These are phyloP conservation scores for Campopleginae sp. DNA, from an alignment of 2,888 invertebrate genomes.

Conservation along the genomic window DNA sequence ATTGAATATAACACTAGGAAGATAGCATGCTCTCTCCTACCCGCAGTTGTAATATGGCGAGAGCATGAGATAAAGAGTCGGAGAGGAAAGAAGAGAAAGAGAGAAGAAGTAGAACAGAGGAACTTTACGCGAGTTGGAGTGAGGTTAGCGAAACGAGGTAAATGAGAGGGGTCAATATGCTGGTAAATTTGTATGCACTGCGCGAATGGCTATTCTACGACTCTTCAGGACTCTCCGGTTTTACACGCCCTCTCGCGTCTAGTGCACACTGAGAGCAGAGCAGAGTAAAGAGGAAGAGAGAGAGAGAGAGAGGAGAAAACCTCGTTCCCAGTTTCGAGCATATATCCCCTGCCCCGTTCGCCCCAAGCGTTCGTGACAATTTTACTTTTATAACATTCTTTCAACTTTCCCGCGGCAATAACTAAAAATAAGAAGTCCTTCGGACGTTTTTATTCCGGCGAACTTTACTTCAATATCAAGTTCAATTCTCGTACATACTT, in stretches of 20 bases:
- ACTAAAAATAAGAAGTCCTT: conserved; percentile 24
- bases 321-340: conserved; percentile 11
- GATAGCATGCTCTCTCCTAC: conserved; percentile 43
- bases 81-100: conserved; percentile 27
- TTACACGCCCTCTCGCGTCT: conserved; percentile 51
- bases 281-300: conserved; percentile 1
- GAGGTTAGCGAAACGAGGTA: conserved; percentile 56
- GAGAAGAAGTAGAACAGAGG: conserved; percentile 26
- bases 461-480: not conserved
- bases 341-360: conserved; percentile 43
- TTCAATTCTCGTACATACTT: not conserved
- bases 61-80: conserved; percentile 13
- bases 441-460: conserved; percentile 13
- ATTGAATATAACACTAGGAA: conserved; percentile 71
- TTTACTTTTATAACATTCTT: conserved; percentile 48
- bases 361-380: conserved; percentile 32
- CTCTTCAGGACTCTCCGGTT: conserved; percentile 54
- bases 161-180: conserved; percentile 68
- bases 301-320: conserved; percentile 36
- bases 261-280: conserved; percentile 37
- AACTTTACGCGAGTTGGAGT: conserved; percentile 53
- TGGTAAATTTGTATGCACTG: conserved; percentile 72
- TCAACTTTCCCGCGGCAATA: conserved; percentile 49
- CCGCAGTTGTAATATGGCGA: conserved; percentile 35
- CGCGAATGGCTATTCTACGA: conserved; percentile 69